Evolutionary conservation across 1,140 invertebrate species (phyloP).

Genomic region (Procambarus virginalis): DNA sequence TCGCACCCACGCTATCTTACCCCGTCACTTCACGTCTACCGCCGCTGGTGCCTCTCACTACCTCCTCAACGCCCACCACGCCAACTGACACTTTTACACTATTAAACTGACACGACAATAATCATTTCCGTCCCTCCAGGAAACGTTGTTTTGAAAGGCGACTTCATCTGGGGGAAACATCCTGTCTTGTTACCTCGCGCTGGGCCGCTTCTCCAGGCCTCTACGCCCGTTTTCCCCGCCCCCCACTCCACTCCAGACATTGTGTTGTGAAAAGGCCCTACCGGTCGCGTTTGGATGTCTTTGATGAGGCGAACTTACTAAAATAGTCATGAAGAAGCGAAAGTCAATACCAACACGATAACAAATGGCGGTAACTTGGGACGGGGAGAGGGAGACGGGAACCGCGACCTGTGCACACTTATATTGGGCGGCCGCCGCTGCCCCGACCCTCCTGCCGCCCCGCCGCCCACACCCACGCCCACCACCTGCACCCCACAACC

Average conservation of each 20-base stretch:
- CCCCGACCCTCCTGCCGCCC: no score
- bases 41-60: not conserved
- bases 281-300: conserved; percentile 19
- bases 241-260: conserved; percentile 18
- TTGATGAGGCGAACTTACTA: conserved; percentile 51
- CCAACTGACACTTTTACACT: conserved; percentile 7
- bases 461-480: no score
- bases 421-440: no score
- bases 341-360: conserved; percentile 65
- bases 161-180: conserved; percentile 28
- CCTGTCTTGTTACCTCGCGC: conserved; percentile 26
- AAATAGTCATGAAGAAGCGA: conserved; percentile 61
- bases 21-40: not conserved
- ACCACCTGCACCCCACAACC: no score
- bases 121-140: conserved; percentile 54
- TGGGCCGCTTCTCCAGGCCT: not conserved
- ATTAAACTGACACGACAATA: conserved; percentile 6
- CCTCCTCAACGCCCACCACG: not conserved
- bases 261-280: conserved; percentile 8
- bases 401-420: conserved; percentile 6
- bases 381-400: conserved; percentile 34
- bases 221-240: not conserved
- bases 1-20: not conserved
- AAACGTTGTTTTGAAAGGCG: conserved; percentile 63
- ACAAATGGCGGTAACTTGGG: conserved; percentile 54